Conservation (phyloP, 2,888 invertebrate species). For the Spisula solida region DNA sequence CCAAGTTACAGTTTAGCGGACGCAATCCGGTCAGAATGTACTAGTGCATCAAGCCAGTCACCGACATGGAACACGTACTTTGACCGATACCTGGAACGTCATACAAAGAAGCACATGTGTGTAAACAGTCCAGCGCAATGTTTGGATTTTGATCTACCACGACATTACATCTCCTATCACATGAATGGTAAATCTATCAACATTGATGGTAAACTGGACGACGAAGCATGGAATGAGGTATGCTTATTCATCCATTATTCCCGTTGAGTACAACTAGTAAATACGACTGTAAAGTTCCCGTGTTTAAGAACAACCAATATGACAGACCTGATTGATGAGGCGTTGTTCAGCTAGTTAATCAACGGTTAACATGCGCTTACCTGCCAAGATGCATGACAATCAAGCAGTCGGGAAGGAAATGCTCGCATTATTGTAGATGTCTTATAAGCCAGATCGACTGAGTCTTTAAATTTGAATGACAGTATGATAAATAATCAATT, state of each 20-base stretch:
- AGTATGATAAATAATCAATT: too few relatives aligned
- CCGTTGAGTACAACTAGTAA: too few relatives aligned
- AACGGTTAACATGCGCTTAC: too few relatives aligned
- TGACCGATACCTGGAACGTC: constrained; percentile 21
- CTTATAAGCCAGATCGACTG: too few relatives aligned
- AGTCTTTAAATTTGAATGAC: too few relatives aligned
- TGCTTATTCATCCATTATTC: neutral
- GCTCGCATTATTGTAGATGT: too few relatives aligned
- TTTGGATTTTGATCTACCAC: constrained; percentile 52
- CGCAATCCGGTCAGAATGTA: neutral
- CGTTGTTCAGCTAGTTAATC: too few relatives aligned
- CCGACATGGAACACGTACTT: constrained; percentile 18
- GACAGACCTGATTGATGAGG: too few relatives aligned
- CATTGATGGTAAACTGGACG: constrained; percentile 64
- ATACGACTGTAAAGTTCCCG: too few relatives aligned
- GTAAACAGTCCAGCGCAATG: constrained; percentile 30
- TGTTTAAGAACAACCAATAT: too few relatives aligned
- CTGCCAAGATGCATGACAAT: too few relatives aligned
- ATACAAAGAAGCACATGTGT: constrained; percentile 49
- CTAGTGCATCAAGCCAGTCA: neutral
- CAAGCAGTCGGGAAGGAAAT: too few relatives aligned
- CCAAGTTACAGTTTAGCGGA: neutral
- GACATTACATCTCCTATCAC: constrained; percentile 63
- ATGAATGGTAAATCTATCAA: constrained; percentile 49
- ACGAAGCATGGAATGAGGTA: constrained; percentile 66